Base-by-base conservation (phyloP, 2,888 invertebrate species). In the Xanthostigma xanthostigma region DNA sequence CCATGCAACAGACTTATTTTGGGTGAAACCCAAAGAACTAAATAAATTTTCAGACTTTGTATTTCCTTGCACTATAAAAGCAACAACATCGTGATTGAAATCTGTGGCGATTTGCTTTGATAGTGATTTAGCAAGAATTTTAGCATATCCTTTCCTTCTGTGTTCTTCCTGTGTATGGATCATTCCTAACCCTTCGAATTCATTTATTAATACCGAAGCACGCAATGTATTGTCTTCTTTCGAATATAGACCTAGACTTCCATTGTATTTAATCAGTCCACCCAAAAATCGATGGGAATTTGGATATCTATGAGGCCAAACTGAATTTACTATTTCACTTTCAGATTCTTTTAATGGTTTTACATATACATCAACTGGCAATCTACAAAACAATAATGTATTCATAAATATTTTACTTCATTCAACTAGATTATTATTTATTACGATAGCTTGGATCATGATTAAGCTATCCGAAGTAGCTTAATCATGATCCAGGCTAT, bases 141-240 rank as follows among this genome's bases (percentile, higher is more conserved):
- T 58, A 5, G 60, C 68, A 51, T 66, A 67, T 27, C 68, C 67
- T 50, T 59, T 65, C 41, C 62, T 55, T 50, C 56, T 62, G 47
- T 67, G 56, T 13, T 57, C 54, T 3, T 63, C 58, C 8, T 58
- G 51, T 2, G 66, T 66, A 50, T 68, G 66, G 33, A 67, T 55
- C 8, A 63, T 55, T 13, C 61, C 62, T 38, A 67, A 43, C 14
- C 61, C 62, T 13, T 64, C 62, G 46, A 61, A 59, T 35, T 62
- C 60, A 48, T 62, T 62, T 45, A 61, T 60, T 13, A 67, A 41
- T 10, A 56, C 58, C 68, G 68, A 69, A 9, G 66, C 61, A 8
- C 66, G 58, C 42, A 69, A 51, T 50, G 59, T 54, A 46, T 62
- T 47, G 45, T 58, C 59, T 34, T 57, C 48, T 55, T 64, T 66